Conservation (phyloP, 2,113 vertebrate genomes). For the Symphodus melops region DNA sequence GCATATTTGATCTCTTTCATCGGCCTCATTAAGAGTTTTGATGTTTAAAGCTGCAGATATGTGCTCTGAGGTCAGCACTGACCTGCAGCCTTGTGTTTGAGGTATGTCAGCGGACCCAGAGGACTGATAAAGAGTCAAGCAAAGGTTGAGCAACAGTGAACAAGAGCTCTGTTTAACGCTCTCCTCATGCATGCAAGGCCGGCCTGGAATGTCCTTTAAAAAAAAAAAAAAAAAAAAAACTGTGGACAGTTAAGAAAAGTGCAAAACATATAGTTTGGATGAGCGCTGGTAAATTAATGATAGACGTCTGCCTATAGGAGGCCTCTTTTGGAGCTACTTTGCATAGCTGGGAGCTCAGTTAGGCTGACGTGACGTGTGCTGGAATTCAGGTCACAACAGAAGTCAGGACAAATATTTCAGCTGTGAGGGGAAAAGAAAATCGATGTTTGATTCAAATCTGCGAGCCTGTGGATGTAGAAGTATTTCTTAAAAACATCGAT, state of each 20-base stretch:
- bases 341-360: constrained; percentile 12
- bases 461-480: neutral
- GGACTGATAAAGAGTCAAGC: constrained; percentile 63
- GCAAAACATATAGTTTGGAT: neutral
- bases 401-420: constrained; percentile 12
- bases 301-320: neutral
- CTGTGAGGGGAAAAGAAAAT: constrained; percentile 22
- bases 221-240: constrained; percentile 5
- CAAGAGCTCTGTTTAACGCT: constrained; percentile 50
- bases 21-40: constrained; percentile 38
- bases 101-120: constrained; percentile 39
- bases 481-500: too few relatives aligned
- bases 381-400: constrained; percentile 35
- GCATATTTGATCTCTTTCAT: constrained; percentile 28
- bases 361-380: neutral
- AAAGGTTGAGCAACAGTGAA: constrained; percentile 69
- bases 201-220: constrained; percentile 44
- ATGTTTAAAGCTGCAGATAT: constrained; percentile 40
- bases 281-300: constrained; percentile 20
- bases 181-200: constrained; percentile 43
- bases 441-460: constrained; percentile 38
- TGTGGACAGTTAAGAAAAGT: neutral
- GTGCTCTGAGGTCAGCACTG: constrained; percentile 41
- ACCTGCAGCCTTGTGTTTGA: constrained; percentile 51
- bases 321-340: constrained; percentile 18